Base-by-base conservation (phyloP, 1,140 invertebrate species). In the Mycetomoellerius zeteki region DNA sequence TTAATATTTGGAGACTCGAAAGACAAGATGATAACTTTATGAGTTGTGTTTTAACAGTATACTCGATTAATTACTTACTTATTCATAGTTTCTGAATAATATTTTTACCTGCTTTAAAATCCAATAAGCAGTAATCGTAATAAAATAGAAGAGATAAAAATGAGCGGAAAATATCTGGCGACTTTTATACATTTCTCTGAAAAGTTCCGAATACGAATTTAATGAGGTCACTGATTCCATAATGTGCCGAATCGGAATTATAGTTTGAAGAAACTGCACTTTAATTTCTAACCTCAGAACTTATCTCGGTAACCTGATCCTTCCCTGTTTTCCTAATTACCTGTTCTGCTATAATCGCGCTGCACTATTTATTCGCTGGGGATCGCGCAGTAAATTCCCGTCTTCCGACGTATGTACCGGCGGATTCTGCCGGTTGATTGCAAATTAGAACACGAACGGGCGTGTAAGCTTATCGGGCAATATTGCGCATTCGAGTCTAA, bases 391-490 rank as follows among this genome's bases (percentile, higher is more conserved):
- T 86, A 86, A 86, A 88, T 86, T 73, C 78, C 82, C 72, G 81
- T 81, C 80, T 87, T 62, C 52, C 86, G 81, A 87, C 86, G 43
- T 54, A 64, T 72, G 86, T 71, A 76, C 37, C 67, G 60, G 73
- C 69, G 87, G 64, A 87, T 87, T 80, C 71, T 76, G 81, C 62
- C 67, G 73, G 73, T 72, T 89, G 86, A 89, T 89, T 89, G 85
- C 88, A 75, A 91, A 90, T 90, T 87, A 86, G 85, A 86, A 64
- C 85, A 86, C 64, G 89, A 88, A 88, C 75, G 89, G 62, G 81
- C 85, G 86, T 82, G 86, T 62, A 72, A 67, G 69, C 88, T 89
- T 88, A 89, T 89, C 86, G 73, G 54, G 58, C 80, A 52, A 85
- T 90, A 76, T 85, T 86, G 75, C 80, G 72, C 86, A 88, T 92